These are phyloP conservation scores for Grammomys dolichurus DNA, from an alignment of 2,113 vertebrate genomes.

Conservation along the genomic window DNA sequence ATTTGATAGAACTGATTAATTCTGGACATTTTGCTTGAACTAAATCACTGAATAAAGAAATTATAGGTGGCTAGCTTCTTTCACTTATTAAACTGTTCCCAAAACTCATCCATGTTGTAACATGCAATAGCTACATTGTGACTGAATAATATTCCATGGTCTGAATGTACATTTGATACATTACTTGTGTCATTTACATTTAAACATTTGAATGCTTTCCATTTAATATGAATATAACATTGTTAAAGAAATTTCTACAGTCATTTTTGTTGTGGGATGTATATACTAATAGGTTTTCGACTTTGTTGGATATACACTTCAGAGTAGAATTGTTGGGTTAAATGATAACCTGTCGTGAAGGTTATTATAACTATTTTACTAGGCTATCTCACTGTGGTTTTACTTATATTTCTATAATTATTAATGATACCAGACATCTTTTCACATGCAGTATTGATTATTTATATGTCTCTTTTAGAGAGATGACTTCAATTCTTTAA, in stretches of 20 bases:
- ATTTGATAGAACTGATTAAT: neutral
- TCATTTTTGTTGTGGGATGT: neutral
- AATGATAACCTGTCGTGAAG: neutral
- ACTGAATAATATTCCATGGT: neutral
- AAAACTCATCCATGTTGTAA: neutral
- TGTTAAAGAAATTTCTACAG: neutral
- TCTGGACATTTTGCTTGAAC: neutral
- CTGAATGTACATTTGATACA: neutral
- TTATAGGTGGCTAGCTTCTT: neutral
- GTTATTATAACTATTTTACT: neutral
- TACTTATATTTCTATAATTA: neutral
- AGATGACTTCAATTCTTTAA: neutral
- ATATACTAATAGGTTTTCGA: neutral
- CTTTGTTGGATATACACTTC: neutral
- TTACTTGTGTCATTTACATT: neutral
- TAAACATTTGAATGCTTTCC: neutral
- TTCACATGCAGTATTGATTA: neutral
- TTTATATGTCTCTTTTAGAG: neutral
- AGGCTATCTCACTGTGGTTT: neutral
- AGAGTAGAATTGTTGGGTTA: neutral
- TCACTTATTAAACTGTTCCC: neutral
- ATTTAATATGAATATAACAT: neutral
- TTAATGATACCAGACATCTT: neutral
- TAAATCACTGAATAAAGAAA: neutral
- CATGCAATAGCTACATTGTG: neutral